Evolutionary conservation across 2,888 invertebrate species (phyloP).

Genomic region (Cosmorhoe ocellata): DNA sequence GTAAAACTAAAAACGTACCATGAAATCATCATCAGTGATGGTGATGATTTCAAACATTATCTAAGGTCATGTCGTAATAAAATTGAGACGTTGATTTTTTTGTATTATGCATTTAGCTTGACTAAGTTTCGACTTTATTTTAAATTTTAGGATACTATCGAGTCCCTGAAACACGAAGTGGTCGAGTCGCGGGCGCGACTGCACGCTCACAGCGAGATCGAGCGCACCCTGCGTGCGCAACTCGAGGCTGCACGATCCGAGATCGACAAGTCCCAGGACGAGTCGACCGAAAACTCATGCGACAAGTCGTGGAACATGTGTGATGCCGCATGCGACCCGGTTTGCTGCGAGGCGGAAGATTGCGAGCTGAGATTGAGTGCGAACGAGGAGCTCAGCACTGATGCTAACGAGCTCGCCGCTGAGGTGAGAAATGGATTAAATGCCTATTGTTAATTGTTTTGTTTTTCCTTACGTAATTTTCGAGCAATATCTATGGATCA

Average conservation of each 20-base stretch:
- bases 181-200: constrained; percentile 70
- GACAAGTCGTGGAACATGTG: constrained; percentile 57
- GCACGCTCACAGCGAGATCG: constrained; percentile 74
- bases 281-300: constrained; percentile 35
- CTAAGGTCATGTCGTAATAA: no score
- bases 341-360: constrained; percentile 65
- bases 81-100: no score
- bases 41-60: no score
- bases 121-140: no score
- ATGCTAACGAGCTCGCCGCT: constrained; percentile 73
- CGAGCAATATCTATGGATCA: neutral
- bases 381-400: constrained; percentile 73
- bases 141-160: constrained; percentile 69
- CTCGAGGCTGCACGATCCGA: constrained; percentile 71
- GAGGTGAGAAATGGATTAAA: constrained; percentile 54
- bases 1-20: no score
- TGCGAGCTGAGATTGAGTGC: constrained; percentile 60
- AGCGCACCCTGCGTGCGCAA: constrained; percentile 73
- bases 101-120: no score
- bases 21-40: no score
- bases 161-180: constrained; percentile 74
- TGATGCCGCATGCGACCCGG: constrained; percentile 75
- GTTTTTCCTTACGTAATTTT: constrained; percentile 9
- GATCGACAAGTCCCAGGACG: constrained; percentile 38
- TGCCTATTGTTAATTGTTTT: constrained; percentile 18